Evolutionary conservation across 1,140 invertebrate genomes (phyloP).

Genomic region (Ips nitidus): DNA sequence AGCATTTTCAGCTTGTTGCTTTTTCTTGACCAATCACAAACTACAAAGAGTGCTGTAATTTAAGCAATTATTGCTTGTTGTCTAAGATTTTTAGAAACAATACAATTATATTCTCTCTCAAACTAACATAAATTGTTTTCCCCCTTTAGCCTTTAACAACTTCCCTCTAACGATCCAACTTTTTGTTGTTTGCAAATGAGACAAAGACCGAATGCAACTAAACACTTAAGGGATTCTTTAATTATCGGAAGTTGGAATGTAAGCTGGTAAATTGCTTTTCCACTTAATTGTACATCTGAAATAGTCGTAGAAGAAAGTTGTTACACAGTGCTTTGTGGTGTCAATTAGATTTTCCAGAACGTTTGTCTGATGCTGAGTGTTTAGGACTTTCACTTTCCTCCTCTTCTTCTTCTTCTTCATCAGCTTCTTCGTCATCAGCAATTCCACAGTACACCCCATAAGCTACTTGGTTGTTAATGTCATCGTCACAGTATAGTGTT

Average conservation of each 20-base stretch:
- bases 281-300: neutral
- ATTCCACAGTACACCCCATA: slow-evolving; percentile 26
- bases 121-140: too few species aligned
- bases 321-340: neutral
- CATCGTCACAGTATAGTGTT: slow-evolving; percentile 11
- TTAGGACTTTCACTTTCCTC: neutral
- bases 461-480: slow-evolving; percentile 10
- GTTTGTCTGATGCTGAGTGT: too few species aligned
- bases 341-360: too few species aligned
- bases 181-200: too few species aligned
- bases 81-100: too few species aligned
- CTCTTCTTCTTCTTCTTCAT: slow-evolving; percentile 6
- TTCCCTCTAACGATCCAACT: too few species aligned
- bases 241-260: neutral
- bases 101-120: too few species aligned
- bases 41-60: too few species aligned
- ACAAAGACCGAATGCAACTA: neutral
- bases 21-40: too few species aligned
- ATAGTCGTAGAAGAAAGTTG: neutral
- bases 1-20: too few species aligned
- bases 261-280: slow-evolving; percentile 2
- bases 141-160: too few species aligned
- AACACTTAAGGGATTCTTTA: neutral
- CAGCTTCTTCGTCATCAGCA: slow-evolving; percentile 8
- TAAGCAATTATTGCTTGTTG: too few species aligned